These are phyloP conservation scores for Podilymbus podiceps DNA, from an alignment of 2,113 vertebrate species.

Conservation along the genomic window DNA sequence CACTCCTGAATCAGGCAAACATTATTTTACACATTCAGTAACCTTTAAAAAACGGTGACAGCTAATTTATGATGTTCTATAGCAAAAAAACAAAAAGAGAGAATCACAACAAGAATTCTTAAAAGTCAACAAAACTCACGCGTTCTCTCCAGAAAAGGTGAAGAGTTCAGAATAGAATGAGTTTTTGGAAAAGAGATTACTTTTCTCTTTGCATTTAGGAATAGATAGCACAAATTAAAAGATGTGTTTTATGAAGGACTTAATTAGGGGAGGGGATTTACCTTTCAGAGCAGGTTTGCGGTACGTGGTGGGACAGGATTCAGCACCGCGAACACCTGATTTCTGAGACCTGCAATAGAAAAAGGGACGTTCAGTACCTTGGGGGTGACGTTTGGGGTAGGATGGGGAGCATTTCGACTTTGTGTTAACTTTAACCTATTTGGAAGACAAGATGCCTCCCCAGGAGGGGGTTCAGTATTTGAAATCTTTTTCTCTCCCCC, in stretches of 20 bases:
- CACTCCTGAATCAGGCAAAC: slow-evolving; percentile 45
- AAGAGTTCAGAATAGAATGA: not conserved
- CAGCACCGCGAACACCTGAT: fast-evolving
- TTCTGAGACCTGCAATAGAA: not conserved
- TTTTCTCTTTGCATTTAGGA: not conserved
- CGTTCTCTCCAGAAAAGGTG: not conserved
- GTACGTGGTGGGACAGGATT: not conserved
- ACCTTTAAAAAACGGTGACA: slow-evolving; percentile 42
- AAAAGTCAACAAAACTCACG: not conserved
- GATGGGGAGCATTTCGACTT: not conserved
- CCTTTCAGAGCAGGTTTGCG: not conserved
- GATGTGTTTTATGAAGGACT: not conserved
- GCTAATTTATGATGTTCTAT: slow-evolving; percentile 33
- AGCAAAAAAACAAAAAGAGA: not conserved
- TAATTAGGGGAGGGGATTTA: not conserved
- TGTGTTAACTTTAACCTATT: fast-evolving
- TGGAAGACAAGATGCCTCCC: not conserved
- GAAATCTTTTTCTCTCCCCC: not conserved
- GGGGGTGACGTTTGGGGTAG: not conserved
- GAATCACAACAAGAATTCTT: not conserved
- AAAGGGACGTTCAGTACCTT: fast-evolving
- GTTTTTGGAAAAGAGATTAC: not conserved
- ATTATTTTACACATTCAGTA: slow-evolving; percentile 52
- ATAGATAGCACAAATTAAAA: not conserved
- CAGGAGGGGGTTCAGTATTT: not conserved